Evolutionary conservation across 2,113 vertebrate species (phyloP).

Genomic region (Pungitius pungitius): DNA sequence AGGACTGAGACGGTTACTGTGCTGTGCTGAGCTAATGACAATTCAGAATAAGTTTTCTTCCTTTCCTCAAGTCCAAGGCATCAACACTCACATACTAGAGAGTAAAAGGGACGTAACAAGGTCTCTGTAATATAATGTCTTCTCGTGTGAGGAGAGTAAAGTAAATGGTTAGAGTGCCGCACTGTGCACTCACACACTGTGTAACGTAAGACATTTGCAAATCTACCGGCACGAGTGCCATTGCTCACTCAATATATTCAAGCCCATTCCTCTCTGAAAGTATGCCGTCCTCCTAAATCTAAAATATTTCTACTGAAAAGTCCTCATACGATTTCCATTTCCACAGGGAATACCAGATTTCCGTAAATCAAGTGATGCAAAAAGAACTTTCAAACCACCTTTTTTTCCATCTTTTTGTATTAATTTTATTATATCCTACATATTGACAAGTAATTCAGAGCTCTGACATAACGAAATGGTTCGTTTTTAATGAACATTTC

Average conservation of each 20-base stretch:
- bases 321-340: conserved; percentile 21
- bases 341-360: conserved; percentile 30
- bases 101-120: conserved; percentile 36
- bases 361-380: neutral
- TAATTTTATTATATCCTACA: neutral
- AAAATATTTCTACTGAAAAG: conserved; percentile 30
- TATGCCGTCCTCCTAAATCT: neutral
- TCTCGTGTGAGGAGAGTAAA: conserved; percentile 18
- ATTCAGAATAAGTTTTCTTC: conserved; percentile 71
- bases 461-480: neutral
- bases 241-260: neutral
- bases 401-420: neutral
- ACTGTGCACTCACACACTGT: neutral
- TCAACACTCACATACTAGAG: conserved; percentile 37
- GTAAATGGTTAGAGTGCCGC: neutral
- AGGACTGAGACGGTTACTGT: conserved; percentile 73
- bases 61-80: conserved; percentile 51
- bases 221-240: neutral
- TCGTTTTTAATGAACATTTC: neutral
- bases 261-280: conserved; percentile 1
- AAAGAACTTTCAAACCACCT: conserved; percentile 1
- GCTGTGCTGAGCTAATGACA: conserved; percentile 75
- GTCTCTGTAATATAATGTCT: conserved; percentile 16
- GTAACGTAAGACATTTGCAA: conserved; percentile 4
- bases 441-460: neutral